Evolutionary conservation across 2,113 vertebrate species (phyloP), one percentile per base, ranked within the genome.

Genomic region (Apus apus): DNA sequence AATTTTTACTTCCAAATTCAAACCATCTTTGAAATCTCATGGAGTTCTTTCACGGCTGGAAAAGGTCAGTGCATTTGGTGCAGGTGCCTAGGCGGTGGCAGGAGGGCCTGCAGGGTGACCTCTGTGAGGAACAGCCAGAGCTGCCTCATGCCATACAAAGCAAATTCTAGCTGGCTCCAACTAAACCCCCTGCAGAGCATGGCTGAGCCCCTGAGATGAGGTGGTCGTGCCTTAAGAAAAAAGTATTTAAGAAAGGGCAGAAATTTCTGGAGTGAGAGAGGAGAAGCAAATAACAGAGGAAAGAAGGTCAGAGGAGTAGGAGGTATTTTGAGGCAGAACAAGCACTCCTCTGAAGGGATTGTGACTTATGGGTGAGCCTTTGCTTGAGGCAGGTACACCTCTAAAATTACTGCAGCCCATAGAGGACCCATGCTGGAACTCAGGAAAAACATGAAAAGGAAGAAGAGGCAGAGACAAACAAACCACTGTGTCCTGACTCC

Each of bases 111-210:
- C 20, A 13, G 25, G 15, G 22, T 5, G 2, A 13, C 8, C 25
- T 9, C 25, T 71, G 9, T 71, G 67, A 29, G 29, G 45, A 60
- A 10, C 6, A 14, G 27, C 10, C 2, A 0, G 8, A 34, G 27
- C 27, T 70, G 22, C 14, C 34, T 45, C 0, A 0, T 17, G 45
- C 29, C 1, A 0, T 22, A 27, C 54, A 82, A 23, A 70, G 54
- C 2, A 1, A 2, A 17, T 40, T 70, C 79, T 43, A 38, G 16
- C 8, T 2, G 3, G 8, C 43, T 58, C 79, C 36, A 18, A 18
- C 15, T 0, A 0, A 0, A 20, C 48, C 38, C n/a, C 7, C 17
- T 0, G 0, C 21, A 56, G 54, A 43, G 27, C 29, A 8, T 1
- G 1, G 6, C 17, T 43, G 10, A 30, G 46, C 11, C 56, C 46